Evolutionary conservation across 2,797 vertebrate species (phyloP).

Genomic region (Hyperoplus immaculatus): DNA sequence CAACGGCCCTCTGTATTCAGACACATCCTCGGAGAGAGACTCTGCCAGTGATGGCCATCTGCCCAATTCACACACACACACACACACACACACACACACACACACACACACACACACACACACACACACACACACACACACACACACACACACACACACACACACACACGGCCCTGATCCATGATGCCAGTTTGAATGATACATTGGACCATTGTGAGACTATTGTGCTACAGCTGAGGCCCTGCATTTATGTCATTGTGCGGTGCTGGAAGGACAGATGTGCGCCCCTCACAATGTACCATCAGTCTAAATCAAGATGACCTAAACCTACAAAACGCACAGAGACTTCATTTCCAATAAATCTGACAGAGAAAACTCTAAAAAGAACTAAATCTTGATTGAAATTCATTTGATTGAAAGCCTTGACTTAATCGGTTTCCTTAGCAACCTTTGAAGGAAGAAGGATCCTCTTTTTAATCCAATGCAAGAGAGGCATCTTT

Average conservation of each 20-base stretch:
- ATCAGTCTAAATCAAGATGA: slow-evolving; percentile 39
- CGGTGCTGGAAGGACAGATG: slow-evolving; percentile 35
- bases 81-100: slow-evolving; percentile 30
- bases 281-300: slow-evolving; percentile 11
- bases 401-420: slow-evolving; percentile 50
- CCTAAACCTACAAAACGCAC: not conserved
- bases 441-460: slow-evolving; percentile 11
- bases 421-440: slow-evolving; percentile 20
- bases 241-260: slow-evolving; percentile 48
- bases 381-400: slow-evolving; percentile 37
- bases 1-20: slow-evolving; percentile 71
- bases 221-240: slow-evolving; percentile 53
- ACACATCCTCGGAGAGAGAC: slow-evolving; percentile 57
- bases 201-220: slow-evolving; percentile 35
- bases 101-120: slow-evolving; percentile 32
- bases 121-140: slow-evolving; percentile 8
- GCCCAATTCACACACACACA: slow-evolving; percentile 50
- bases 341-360: slow-evolving; percentile 36
- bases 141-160: slow-evolving; percentile 25
- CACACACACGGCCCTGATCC: slow-evolving; percentile 27
- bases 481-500: slow-evolving; percentile 26
- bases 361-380: slow-evolving; percentile 36
- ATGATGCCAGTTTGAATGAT: slow-evolving; percentile 45
- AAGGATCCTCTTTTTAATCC: slow-evolving; percentile 28
- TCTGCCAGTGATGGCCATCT: slow-evolving; percentile 72